Conservation (phyloP, 2,113 vertebrate genomes). For the Suricata suricatta region DNA sequence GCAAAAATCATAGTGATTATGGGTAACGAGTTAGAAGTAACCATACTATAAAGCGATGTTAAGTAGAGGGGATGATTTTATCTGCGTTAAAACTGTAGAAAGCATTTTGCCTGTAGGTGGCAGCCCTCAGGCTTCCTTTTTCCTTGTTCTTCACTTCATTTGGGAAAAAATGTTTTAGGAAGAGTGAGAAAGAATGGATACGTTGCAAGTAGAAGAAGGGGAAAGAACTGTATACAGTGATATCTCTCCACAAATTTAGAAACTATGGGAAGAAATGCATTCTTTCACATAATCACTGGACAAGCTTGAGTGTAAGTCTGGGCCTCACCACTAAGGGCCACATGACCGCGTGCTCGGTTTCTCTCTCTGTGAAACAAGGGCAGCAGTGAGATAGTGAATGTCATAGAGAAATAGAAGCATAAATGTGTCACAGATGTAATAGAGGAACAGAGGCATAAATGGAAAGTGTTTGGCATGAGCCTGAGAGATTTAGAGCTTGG, state of each 20-base stretch:
- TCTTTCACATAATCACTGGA: not conserved
- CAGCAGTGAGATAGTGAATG: not conserved
- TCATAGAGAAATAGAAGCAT: not conserved
- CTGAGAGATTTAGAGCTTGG: not conserved
- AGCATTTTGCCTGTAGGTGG: not conserved
- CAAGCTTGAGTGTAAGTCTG: not conserved
- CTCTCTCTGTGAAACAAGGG: not conserved
- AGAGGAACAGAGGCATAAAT: no score
- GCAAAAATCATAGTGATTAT: not conserved
- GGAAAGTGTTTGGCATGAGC: not conserved
- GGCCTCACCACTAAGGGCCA: not conserved
- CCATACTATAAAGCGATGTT: not conserved
- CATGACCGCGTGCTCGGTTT: not conserved
- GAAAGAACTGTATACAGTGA: not conserved
- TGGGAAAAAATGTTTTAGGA: not conserved
- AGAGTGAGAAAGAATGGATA: not conserved
- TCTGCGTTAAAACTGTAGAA: not conserved
- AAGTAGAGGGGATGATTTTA: not conserved
- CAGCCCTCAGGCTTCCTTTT: not conserved
- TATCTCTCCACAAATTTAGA: not conserved
- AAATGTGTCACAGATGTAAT: not conserved
- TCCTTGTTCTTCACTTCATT: not conserved
- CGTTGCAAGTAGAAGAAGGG: not conserved
- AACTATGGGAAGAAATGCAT: not conserved
- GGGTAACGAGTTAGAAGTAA: not conserved